A percentile compares a stretch with the other conserved stretches of the same genome.
These are phyloP conservation scores for Cyanoderma ruficeps DNA, from an alignment of 2,113 vertebrate genomes.

Conservation along the genomic window DNA sequence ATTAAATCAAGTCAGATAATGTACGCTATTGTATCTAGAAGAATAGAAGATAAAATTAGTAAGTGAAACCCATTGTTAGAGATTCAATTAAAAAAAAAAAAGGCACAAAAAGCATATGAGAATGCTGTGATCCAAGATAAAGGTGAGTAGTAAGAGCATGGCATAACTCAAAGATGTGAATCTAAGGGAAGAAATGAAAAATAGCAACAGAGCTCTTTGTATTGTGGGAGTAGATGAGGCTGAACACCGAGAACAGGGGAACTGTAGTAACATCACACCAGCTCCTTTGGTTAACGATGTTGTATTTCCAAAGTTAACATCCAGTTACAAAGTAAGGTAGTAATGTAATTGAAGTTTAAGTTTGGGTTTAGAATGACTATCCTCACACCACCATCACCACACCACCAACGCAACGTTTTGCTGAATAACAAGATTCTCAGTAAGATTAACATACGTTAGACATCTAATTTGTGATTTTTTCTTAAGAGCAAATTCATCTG, in stretches of 20 bases:
- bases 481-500: neutral
- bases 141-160: neutral
- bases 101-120: neutral
- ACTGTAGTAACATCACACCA: neutral
- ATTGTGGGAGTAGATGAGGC: neutral
- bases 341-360: neutral
- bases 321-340: neutral
- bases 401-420: rapidly evolving
- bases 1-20: neutral
- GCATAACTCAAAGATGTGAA: neutral
- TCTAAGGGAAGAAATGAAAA: neutral
- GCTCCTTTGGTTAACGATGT: neutral
- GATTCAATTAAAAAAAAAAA: neutral
- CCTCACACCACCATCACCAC: neutral
- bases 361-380: neutral
- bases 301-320: neutral
- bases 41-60: slow-evolving; percentile 12
- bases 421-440: neutral
- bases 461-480: neutral
- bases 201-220: neutral
- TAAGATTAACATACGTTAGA: neutral
- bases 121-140: neutral
- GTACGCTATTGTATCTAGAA: neutral
- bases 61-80: slow-evolving; percentile 22
- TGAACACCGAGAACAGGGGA: neutral